phyloP scores from a whole-genome alignment of 1,140 invertebrate genomes.

The Papilio aristodemus region DNA sequence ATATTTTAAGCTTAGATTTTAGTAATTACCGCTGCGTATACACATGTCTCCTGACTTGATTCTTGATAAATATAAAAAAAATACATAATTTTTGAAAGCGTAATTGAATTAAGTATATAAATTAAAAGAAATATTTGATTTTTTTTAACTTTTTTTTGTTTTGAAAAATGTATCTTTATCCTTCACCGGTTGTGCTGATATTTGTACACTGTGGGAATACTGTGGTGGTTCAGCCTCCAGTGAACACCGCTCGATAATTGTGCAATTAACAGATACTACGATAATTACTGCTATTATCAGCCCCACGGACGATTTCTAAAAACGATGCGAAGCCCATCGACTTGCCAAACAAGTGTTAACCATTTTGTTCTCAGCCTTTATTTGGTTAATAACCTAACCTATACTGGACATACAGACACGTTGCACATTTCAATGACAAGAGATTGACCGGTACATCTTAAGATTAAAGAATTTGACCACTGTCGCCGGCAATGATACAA shows the following conservation, averaged over 20 bases:
- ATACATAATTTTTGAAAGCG: too few relatives aligned
- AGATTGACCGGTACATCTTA: neutral
- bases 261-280: conserved; percentile 45
- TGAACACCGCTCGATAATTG: conserved; percentile 42
- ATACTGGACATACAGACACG: neutral
- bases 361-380: neutral
- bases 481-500: too few relatives aligned
- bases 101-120: too few relatives aligned
- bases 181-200: neutral
- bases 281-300: conserved; percentile 37
- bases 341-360: neutral
- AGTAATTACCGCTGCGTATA: too few relatives aligned
- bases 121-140: too few relatives aligned
- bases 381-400: neutral
- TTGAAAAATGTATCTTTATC: too few relatives aligned
- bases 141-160: too few relatives aligned
- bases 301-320: conserved; percentile 33
- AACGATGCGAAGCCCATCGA: conserved; percentile 15
- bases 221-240: conserved; percentile 28
- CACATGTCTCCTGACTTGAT: too few relatives aligned
- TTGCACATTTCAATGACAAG: too few relatives aligned
- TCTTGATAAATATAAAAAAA: too few relatives aligned
- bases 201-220: conserved; percentile 6
- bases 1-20: too few relatives aligned
- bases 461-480: neutral